A percentile compares a stretch with the other conserved stretches of the same genome.
phyloP scores from a whole-genome alignment of 2,888 invertebrate genomes.

The Lithophane semibrunnea region DNA sequence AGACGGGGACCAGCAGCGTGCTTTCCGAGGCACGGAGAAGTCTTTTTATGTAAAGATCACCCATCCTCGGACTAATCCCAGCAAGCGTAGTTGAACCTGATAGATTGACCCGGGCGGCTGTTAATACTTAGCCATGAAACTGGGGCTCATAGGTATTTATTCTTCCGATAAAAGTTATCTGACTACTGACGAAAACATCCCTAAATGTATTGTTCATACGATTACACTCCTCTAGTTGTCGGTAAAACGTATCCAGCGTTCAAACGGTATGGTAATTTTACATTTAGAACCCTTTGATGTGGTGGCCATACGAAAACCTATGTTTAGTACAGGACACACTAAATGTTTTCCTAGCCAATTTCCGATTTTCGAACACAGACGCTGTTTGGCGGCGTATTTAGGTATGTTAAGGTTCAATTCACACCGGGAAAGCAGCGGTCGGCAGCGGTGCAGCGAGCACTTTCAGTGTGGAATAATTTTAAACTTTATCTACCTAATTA shows the following conservation, averaged over 20 bases:
- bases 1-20: no score
- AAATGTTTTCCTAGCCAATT: background rate
- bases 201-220: background rate
- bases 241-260: background rate
- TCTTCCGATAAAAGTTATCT: background rate
- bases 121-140: no score
- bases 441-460: no score
- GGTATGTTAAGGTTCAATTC: no score
- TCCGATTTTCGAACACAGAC: background rate
- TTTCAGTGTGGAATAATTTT: no score
- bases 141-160: background rate
- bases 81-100: no score
- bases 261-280: constrained; percentile 12
- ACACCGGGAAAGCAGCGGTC: no score
- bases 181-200: background rate
- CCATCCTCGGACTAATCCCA: no score
- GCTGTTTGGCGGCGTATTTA: background rate
- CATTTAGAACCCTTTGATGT: constrained; percentile 11
- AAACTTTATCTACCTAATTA: no score
- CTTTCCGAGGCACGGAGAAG: no score
- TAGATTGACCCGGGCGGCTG: no score
- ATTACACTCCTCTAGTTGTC: background rate
- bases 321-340: background rate
- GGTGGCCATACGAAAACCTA: background rate
- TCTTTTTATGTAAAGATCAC: no score